Base-by-base conservation (phyloP, 2,113 vertebrate genomes). In the Fukomys damarensis region DNA sequence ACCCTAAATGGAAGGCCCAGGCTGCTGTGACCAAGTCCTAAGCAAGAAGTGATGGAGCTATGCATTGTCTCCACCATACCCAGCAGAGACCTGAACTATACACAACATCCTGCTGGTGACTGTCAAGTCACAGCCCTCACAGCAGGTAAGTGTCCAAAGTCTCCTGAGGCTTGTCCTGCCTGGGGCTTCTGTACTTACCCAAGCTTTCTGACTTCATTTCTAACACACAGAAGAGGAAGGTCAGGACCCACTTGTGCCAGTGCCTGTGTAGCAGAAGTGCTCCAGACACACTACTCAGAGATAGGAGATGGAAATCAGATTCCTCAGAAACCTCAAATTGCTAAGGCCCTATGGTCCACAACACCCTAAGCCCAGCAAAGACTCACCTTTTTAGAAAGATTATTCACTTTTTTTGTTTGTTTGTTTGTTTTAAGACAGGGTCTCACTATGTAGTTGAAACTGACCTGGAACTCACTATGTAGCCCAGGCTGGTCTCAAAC, bases 321-420 rank as follows among this genome's bases (percentile, higher is more conserved):
- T 74, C 66, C 41, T 74, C 41, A 76, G 70, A 63, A 72, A 19
- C 19, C 49, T 76, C 30, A 4, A 10, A 35, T 77, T 68, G 56
- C 28, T 76, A 30, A 61, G 19, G 65, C 22, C 35, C 59, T 82
- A 2, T 70, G 86, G 43, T 77, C 66, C 49, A 3, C 19, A 24
- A 93, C 19, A 52, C 35, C 35, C 49, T 22, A 35, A 72, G 14
- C 35, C 41, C 61, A 89, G 38, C 24, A 30, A 76, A 87, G 83
- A 24, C 66, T 59, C 30, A 9, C 56, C 56, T 72, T 96, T 95
- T 94, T 59, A 92, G 38, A 94, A 90, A 96, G 70, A 87, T 24
- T 94, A 87, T 24, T 94, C 56, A 65, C 46, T 88, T n/a, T n/a
- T n/a, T n/a, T n/a, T n/a, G n/a, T n/a, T n/a, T n/a, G n/a, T n/a